Evolutionary conservation across 2,888 invertebrate genomes (phyloP), one percentile per base, ranked within the genome.

Genomic region (Megamerina dolium): DNA sequence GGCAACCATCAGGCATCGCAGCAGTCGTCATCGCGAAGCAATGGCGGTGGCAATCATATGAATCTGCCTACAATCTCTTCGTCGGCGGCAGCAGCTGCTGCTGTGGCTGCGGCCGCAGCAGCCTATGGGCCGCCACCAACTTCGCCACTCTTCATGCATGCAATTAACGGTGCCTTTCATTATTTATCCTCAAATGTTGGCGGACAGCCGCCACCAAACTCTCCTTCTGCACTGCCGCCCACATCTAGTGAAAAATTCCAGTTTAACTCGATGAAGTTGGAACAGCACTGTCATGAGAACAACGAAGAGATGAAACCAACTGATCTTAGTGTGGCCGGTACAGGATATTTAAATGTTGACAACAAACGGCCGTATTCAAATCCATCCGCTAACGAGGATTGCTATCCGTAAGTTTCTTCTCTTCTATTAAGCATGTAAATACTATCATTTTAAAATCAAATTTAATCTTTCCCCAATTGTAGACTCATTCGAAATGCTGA

Each of bases 291-390:
- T 20, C 48, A 61, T 17, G 67, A 65, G 20, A 55, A 53, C 27
- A 48, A 51, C 8, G 82, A 82, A 52, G 80, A 83, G 57, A 78
- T 81, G 74, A 70, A 71, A 47, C 83, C 84, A 41, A 83, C 83
- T 33, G 84, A 84, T 64, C 69, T 84, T 52, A 83, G 82, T 61
- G 81, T 70, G 19, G 55, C 48, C 4, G 57, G 55, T 9, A 45
- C 55, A 19, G 48, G 54, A 12, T 41, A 31, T 36, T 36, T 32
- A 10, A 48, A 31, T 26, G 50, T 50, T 26, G 51, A 48, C 5
- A 59, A 60, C 31, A 59, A 59, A 40, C 53, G 58, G 40, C 56
- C 56, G 14, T 60, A 60, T 45, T 57, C 59, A 29, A 49, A 44
- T 27, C 53, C 53, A 10, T 51, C 56, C 17, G 50, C 52, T 10